A percentile compares a stretch with the other conserved stretches of the same genome.
These are phyloP conservation scores for Melanotaenia boesemani DNA, from an alignment of 2,797 vertebrate genomes.

Conservation along the genomic window DNA sequence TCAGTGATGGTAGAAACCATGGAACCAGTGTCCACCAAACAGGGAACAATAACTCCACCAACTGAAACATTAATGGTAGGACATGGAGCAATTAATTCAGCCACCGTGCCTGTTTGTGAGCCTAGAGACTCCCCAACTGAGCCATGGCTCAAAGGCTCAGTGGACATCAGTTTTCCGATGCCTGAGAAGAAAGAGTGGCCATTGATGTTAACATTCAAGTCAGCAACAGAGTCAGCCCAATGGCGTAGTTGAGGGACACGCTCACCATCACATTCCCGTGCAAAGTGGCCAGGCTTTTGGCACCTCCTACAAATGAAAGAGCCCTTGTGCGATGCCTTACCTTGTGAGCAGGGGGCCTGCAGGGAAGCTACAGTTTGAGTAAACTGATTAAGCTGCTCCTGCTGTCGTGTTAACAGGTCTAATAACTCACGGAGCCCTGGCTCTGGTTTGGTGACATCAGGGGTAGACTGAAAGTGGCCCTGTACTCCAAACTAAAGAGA, in stretches of 20 bases:
- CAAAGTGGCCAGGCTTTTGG: not conserved
- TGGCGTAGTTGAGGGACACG: too few relatives aligned
- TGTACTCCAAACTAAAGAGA: not conserved
- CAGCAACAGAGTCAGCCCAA: too few relatives aligned
- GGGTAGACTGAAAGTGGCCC: too few relatives aligned
- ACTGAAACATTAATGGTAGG: not conserved
- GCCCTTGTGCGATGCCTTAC: not conserved
- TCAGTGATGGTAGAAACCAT: not conserved
- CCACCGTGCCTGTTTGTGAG: too few relatives aligned
- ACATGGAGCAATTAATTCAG: too few relatives aligned
- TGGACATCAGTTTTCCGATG: too few relatives aligned
- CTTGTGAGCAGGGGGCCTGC: not conserved
- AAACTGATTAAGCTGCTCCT: not conserved
- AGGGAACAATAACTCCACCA: not conserved
- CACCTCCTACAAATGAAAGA: not conserved
- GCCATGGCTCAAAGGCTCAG: too few relatives aligned
- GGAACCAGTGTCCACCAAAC: not conserved
- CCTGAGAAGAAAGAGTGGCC: too few relatives aligned
- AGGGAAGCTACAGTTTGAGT: not conserved
- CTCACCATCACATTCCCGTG: not conserved
- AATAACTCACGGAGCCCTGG: not conserved
- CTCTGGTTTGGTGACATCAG: too few relatives aligned
- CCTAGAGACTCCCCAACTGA: too few relatives aligned
- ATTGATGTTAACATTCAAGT: too few relatives aligned
- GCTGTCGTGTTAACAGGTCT: not conserved